Base-by-base conservation (phyloP, 2,888 invertebrate genomes). In the Vesta saturnalis region DNA sequence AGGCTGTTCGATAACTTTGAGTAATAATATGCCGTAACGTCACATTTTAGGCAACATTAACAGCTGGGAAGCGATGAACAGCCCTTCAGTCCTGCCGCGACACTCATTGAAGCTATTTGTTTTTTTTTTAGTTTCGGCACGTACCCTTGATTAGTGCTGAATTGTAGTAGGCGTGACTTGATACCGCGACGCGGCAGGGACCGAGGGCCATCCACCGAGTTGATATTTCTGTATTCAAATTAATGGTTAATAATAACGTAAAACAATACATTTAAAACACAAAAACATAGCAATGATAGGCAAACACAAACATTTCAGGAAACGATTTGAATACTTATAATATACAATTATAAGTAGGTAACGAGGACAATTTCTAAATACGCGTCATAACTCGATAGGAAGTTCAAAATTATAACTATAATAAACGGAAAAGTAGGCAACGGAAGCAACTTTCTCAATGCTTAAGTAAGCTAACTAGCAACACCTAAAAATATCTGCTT, bases 131-230 rank as follows among this genome's bases (percentile, higher is more conserved):
- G n/a, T n/a, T 15, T 15, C 47, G 82, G 83, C 85, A 91, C 92
- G 88, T 93, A 95, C 95, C 95, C 95, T 88, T 89, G 88, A 87
- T 92, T 93, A 83, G 93, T 93, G 87, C 90, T 91, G 90, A 94
- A 94, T 89, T 94, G 94, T 85, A 94, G 91, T 82, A 95, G 91
- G 82, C 95, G 92, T 82, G 95, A 94, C 87, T 94, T 94, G 87
- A 94, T 92, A 84, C 94, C 94, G 85, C 94, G 92, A 84, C 93
- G 91, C 85, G 93, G 94, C 90, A 94, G 90, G 88, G 93, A 93
- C 90, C 92, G 92, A 86, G 92, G 91, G 87, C 93, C 92, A 88
- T 92, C 92, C 87, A 90, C 91, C 83, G 88, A 88, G 81, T 85
- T 84, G 80, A 86, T 86, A 72, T 82, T 79, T 81, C 85, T 84